Evolutionary conservation across 1,140 invertebrate genomes (phyloP), one percentile per base, ranked within the genome.

Genomic region (Drosophila melanogaster): DNA sequence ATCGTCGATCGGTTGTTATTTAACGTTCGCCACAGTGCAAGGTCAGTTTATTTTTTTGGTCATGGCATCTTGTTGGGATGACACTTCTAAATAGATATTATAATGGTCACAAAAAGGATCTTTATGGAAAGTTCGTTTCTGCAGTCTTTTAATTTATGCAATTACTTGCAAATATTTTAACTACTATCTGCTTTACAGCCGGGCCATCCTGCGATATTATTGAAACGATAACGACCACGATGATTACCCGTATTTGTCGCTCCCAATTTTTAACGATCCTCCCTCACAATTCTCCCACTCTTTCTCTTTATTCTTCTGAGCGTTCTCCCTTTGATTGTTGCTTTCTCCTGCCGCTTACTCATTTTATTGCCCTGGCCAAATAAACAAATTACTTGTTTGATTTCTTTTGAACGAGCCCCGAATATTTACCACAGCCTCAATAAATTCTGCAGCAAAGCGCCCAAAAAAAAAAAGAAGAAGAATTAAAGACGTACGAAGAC

Each of bases 351-450:
- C 64, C 66, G 66, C 64, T 70, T 70, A 70, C 66, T 70, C 64
- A 71, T 79, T 87, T 87, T 87, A 87, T 89, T 87, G 79, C 84
- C 64, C 46, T 70, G 64, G 77, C 76, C 71, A 87, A 87, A 89
- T 84, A 87, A 89, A 87, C 84, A 87, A 87, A 87, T 89, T 87
- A 87, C 76, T 83, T 87, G 84, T 87, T 87, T 87, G 79, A 89
- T 87, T 87, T 87, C 84, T 89, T 87, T 87, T 89, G 84, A 89
- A 84, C 79, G 84, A 78, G 84, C 66, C 79, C 84, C 84, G 84
- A 87, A 89, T 87, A 87, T 87, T 89, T 89, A 89, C 84, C 84
- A 54, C 84, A 87, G 84, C 84, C 79, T 87, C 84, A 87, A 87
- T 87, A 89, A 87, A 87, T 87, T 87, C 76, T 83, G 84, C 83